Conservation (phyloP, 2,888 invertebrate species). For the Melieria omissa region DNA sequence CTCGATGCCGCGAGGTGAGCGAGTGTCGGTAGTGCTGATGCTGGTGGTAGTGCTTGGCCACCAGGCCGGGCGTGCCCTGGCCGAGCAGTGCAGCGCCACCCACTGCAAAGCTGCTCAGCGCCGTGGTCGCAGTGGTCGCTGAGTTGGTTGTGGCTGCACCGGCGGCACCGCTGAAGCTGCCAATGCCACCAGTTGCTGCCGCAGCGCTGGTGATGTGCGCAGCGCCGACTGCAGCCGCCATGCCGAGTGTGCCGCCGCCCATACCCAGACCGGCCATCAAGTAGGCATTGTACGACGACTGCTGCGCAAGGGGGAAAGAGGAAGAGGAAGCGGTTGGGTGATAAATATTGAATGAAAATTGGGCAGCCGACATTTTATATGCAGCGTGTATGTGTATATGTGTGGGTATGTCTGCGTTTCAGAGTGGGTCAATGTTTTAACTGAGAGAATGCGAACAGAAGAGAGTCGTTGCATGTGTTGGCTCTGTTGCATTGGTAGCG, state of each 20-base stretch:
- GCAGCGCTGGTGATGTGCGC: slow-evolving; percentile 33
- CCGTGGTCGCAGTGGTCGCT: slow-evolving; percentile 35
- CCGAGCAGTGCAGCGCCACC: slow-evolving; percentile 50
- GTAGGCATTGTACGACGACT: slow-evolving; percentile 59
- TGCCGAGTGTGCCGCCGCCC: slow-evolving; percentile 55
- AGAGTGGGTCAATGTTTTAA: too few relatives aligned
- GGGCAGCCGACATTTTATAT: too few relatives aligned
- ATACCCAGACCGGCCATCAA: slow-evolving; percentile 59
- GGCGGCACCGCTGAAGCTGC: not conserved
- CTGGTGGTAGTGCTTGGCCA: slow-evolving; percentile 51
- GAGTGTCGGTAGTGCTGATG: slow-evolving; percentile 61
- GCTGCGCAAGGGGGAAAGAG: slow-evolving; percentile 45
- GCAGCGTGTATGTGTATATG: too few relatives aligned
- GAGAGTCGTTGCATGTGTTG: too few relatives aligned
- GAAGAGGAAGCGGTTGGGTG: too few relatives aligned
- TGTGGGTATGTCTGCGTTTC: too few relatives aligned
- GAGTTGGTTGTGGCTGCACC: slow-evolving; percentile 15
- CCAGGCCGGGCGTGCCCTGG: slow-evolving; percentile 44
- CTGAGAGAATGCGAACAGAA: not conserved
- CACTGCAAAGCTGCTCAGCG: slow-evolving; percentile 50
- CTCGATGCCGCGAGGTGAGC: slow-evolving; percentile 63
- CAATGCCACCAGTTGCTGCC: slow-evolving; percentile 37
- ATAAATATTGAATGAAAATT: too few relatives aligned
- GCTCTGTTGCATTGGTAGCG: too few relatives aligned
- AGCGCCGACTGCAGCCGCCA: slow-evolving; percentile 41